Conservation (phyloP, 2,113 vertebrate species). For the Rynchops niger region DNA sequence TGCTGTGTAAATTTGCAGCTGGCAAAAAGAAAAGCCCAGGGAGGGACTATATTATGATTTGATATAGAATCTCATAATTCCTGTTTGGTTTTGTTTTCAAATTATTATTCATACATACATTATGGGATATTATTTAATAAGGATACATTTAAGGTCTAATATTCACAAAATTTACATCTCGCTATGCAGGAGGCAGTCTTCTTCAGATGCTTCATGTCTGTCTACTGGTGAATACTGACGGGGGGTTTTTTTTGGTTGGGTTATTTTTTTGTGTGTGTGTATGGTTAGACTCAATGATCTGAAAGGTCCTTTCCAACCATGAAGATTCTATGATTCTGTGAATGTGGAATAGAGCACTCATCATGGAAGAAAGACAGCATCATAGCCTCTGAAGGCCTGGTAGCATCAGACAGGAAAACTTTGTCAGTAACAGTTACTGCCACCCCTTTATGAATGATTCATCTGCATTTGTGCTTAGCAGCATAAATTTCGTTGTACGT, state of each 20-base stretch:
- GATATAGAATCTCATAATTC: background rate
- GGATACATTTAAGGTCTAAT: background rate
- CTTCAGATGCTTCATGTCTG: background rate
- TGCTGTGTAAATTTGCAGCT: background rate
- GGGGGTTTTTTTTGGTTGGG: too few relatives aligned
- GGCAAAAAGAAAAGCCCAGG: background rate
- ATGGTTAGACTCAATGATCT: too few relatives aligned
- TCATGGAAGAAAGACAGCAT: background rate
- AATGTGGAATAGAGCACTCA: fast-evolving
- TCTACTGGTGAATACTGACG: background rate
- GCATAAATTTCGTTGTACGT: background rate
- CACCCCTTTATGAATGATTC: background rate
- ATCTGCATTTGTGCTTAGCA: background rate
- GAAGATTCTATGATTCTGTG: too few relatives aligned
- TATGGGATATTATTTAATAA: background rate
- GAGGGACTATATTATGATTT: background rate
- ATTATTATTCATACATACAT: background rate
- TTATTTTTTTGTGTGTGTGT: too few relatives aligned
- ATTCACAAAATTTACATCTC: background rate
- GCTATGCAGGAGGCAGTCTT: background rate
- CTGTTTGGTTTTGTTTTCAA: background rate
- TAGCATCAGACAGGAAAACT: background rate
- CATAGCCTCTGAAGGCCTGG: background rate
- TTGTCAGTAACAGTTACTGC: background rate
- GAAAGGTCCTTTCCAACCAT: too few relatives aligned